Conservation (phyloP, 2,113 vertebrate genomes). For the Pholis gunnellus region DNA sequence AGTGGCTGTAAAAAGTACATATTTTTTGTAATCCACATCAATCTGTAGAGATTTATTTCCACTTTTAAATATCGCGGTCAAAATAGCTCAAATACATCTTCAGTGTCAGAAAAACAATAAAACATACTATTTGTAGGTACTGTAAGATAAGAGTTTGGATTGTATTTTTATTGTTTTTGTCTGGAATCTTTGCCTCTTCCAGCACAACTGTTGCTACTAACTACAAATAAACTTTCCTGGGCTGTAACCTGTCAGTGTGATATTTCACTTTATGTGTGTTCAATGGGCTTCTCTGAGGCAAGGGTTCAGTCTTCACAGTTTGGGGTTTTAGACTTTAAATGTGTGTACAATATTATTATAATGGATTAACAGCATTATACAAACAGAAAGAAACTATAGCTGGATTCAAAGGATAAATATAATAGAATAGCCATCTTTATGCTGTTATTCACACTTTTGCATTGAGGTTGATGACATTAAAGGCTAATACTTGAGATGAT, state of each 20-base stretch:
- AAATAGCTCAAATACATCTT: slow-evolving; percentile 26
- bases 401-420: background rate
- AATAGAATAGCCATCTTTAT: background rate
- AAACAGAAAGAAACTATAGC: background rate
- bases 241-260: background rate
- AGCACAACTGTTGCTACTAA: slow-evolving; percentile 18
- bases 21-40: slow-evolving; percentile 39
- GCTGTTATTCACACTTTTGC: slow-evolving; percentile 18
- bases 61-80: slow-evolving; percentile 25
- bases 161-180: slow-evolving; percentile 41
- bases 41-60: slow-evolving; percentile 41
- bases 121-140: slow-evolving; percentile 30
- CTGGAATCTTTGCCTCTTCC: slow-evolving; percentile 6
- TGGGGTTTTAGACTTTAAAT: background rate
- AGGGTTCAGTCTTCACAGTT: background rate
- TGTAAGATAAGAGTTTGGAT: slow-evolving; percentile 33
- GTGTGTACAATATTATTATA: background rate
- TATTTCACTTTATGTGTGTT: too few species aligned
- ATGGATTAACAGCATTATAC: background rate
- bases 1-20: slow-evolving; percentile 38
- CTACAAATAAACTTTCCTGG: background rate
- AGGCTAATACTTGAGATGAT: slow-evolving; percentile 54
- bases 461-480: slow-evolving; percentile 40
- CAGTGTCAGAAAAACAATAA: slow-evolving; percentile 37
- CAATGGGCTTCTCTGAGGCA: background rate